These are phyloP conservation scores for Keiferia lycopersicella DNA, from an alignment of 2,888 invertebrate species.

Conservation along the genomic window DNA sequence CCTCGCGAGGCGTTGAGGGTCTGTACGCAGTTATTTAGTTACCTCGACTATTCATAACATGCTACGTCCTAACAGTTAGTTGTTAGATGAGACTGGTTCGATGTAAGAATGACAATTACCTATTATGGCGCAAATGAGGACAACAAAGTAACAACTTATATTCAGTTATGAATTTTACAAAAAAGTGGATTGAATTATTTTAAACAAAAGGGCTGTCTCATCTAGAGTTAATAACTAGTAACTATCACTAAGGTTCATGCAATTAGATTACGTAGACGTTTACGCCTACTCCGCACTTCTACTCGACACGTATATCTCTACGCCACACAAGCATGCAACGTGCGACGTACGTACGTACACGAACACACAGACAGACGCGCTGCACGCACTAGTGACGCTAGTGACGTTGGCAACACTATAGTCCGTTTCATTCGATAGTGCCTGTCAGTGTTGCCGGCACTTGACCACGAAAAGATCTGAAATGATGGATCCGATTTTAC, in stretches of 20 bases:
- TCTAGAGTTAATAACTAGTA: slow-evolving; percentile 53
- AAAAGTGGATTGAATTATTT: neutral
- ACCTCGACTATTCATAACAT: slow-evolving; percentile 23
- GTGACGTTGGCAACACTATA: too few species aligned
- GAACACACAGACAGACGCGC: slow-evolving; percentile 38
- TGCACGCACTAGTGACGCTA: slow-evolving; percentile 39
- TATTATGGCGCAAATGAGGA: slow-evolving; percentile 13
- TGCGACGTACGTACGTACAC: slow-evolving; percentile 46
- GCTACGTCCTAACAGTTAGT: slow-evolving; percentile 24
- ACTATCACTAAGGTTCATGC: slow-evolving; percentile 67
- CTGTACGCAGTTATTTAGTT: neutral
- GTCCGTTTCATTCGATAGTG: too few species aligned
- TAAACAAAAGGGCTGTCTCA: slow-evolving; percentile 40
- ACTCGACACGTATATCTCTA: slow-evolving; percentile 41
- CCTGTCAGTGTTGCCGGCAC: too few species aligned
- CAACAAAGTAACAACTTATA: neutral
- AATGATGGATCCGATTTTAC: too few species aligned
- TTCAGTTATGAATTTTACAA: neutral
- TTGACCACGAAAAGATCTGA: too few species aligned
- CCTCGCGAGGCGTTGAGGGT: too few species aligned
- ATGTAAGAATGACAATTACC: slow-evolving; percentile 26
- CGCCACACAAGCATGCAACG: slow-evolving; percentile 55
- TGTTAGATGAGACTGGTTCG: slow-evolving; percentile 35
- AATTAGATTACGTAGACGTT: slow-evolving; percentile 51
- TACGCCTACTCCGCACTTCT: slow-evolving; percentile 39